Evolutionary conservation across 1,140 invertebrate species (phyloP).

Genomic region (Drosophila nigrodunni): DNA sequence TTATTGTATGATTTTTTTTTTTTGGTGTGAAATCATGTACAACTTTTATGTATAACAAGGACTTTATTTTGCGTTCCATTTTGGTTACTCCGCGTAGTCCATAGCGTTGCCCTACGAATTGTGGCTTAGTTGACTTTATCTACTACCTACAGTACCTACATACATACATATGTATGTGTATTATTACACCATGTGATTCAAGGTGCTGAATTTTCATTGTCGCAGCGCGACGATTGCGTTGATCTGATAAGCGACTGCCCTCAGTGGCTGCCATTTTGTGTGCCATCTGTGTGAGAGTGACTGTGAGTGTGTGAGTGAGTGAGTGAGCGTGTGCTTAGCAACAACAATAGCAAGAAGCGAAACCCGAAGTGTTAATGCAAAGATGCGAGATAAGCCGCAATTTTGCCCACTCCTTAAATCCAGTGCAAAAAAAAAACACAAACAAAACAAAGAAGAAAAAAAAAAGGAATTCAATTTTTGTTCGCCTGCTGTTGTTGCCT

Average conservation of each 20-base stretch:
- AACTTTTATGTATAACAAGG: too few species aligned
- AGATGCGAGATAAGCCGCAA: slow-evolving; percentile 73
- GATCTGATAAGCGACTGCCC: slow-evolving; percentile 44
- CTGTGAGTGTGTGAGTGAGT: slow-evolving; percentile 10
- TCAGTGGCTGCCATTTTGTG: slow-evolving; percentile 50
- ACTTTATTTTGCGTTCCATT: too few species aligned
- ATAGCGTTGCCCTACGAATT: too few species aligned
- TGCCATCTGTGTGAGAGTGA: slow-evolving; percentile 42
- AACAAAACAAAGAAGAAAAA: background rate
- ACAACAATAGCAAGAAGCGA: slow-evolving; percentile 41
- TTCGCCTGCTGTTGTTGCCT: background rate
- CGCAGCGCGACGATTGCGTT: slow-evolving; percentile 45
- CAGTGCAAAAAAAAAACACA: slow-evolving; percentile 1
- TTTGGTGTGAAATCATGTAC: too few species aligned
- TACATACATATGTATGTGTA: too few species aligned
- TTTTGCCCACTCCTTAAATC: slow-evolving; percentile 54
- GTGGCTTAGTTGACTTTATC: too few species aligned
- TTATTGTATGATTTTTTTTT: too few species aligned
- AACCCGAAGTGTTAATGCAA: slow-evolving; percentile 73
- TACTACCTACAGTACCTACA: too few species aligned
- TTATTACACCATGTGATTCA: slow-evolving; percentile 15
- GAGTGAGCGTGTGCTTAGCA: slow-evolving; percentile 45
- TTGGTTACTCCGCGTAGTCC: too few species aligned
- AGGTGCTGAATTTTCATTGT: slow-evolving; percentile 66
- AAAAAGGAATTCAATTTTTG: slow-evolving; percentile 33